Conservation (phyloP, 2,888 invertebrate genomes). For the Xylophagus ater region DNA sequence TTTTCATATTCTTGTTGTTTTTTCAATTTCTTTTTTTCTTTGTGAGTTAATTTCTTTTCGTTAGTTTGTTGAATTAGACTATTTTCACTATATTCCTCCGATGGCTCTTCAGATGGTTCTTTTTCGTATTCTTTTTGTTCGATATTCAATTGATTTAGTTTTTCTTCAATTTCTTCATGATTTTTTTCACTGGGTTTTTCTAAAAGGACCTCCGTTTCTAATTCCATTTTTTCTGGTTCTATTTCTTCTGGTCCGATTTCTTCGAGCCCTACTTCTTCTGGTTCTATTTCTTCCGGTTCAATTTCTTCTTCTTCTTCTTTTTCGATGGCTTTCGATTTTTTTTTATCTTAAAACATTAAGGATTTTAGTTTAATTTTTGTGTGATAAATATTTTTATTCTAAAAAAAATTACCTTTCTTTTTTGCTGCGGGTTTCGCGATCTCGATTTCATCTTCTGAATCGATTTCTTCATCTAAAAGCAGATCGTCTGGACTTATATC, state of each 20-base stretch:
- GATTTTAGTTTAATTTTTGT: too few relatives aligned
- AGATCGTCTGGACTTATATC: conserved; percentile 22
- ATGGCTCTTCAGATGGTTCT: too few relatives aligned
- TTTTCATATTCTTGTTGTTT: conserved; percentile 82
- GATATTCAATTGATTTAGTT: conserved; percentile 29
- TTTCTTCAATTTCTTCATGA: conserved; percentile 22
- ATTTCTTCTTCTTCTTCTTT: conserved; percentile 11
- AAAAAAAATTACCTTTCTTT: conserved; percentile 35
- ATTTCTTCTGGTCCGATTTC: conserved; percentile 1
- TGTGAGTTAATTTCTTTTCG: conserved; percentile 75
- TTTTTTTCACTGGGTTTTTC: conserved; percentile 6
- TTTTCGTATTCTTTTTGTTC: conserved; percentile 14
- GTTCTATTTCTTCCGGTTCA: conserved; percentile 9
- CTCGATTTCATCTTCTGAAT: conserved; percentile 28
- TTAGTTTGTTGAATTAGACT: too few relatives aligned
- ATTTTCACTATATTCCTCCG: too few relatives aligned
- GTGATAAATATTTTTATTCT: background rate
- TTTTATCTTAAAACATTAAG: too few relatives aligned
- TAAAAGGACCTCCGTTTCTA: conserved; percentile 8
- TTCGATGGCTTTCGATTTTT: conserved; percentile 10
- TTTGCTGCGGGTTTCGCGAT: conserved; percentile 38
- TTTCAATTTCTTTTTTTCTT: conserved; percentile 84
- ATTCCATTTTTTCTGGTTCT: conserved; percentile 2
- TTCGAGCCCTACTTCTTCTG: conserved; percentile 5
- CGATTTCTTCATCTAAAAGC: conserved; percentile 17